Evolutionary conservation across 2,888 invertebrate species (phyloP), one percentile per base, ranked within the genome.

Genomic region (Drosophila suboccidentalis): DNA sequence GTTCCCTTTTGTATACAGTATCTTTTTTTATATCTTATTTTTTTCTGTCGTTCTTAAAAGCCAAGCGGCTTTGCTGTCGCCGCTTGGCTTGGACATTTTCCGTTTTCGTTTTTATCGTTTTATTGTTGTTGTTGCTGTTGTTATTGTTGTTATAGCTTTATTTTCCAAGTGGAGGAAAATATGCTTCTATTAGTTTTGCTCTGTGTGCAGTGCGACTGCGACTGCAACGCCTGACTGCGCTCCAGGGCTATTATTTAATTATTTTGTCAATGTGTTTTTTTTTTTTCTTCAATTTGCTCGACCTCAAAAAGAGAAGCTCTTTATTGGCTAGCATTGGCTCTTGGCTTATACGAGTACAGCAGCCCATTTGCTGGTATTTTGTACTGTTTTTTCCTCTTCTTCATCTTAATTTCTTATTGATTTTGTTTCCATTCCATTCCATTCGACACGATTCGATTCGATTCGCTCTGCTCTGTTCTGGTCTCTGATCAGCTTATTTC

Each of bases 241-340:
- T 69, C 41, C 70, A 62, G 69, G 68, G 70, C 82, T 81, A 85
- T 87, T 88, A 87, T 87, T 88, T 88, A 88, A 88, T 87, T 88
- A 87, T 81, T 82, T 81, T 88, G 87, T 88, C 87, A 88, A 80
- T 86, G 83, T 74, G 71, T 58, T 72, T 59, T 55, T 50, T 58
- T 72, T 59, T 55, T 50, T n/a, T 61, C 22, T 51, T 46, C 43
- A 41, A 9, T 51, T 46, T 11, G 34, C 41, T 59, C 64, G 75
- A 71, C 74, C 74, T 74, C 60, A 71, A 71, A 77, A 74, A 50
- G 17, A 38, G 46, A 38, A 38, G 44, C 44, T 17, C 54, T 43
- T 41, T 19, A 43, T 54, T 43, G 54, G 54, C 44, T 11, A 22
- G 55, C 50, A 19, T 50, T 50, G 15, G 71, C 49, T 60, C 50